Evolutionary conservation across 2,797 vertebrate species (phyloP), one percentile per base, ranked within the genome.

Genomic region (Fistularia tabacaria): DNA sequence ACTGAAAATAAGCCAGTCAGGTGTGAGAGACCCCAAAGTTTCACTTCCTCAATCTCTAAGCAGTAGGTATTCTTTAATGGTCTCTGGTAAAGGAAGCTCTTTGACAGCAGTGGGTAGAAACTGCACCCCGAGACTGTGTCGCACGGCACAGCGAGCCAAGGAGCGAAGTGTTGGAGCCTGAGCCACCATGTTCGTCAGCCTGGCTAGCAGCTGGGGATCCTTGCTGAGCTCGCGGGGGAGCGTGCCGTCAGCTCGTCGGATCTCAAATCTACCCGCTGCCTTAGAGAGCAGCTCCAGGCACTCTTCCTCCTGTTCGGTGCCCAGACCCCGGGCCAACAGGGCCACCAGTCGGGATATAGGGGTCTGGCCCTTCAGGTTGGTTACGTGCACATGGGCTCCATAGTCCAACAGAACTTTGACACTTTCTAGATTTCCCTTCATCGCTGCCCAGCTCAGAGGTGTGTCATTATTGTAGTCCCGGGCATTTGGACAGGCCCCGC

Each of bases 361-460:
- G 7, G 90, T 97, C 73, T 98, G 96, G 37, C 97, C 96, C 79
- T 97, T 98, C 15, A 97, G 73, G 74, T 98, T 99, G 64, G 92
- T 91, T 73, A 95, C 95, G 7, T 94, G 88, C 7, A 92, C 94
- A 80, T 94, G 93, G 0, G 96, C 95, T 0, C 96, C 96, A 0
- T 94, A 96, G 71, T 98, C 94, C 54, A 99, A 89, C 38, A 99
- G 92, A 64, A 97, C 76, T 60, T 93, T 94, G 46, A 98, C 92
- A 0, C 96, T 98, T 73, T 98, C 96, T 49, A 98, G 88, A 80
- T 98, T 98, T 37, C 96, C 97, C 54, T 98, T 98, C 94, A 97
- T 97, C 52, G 95, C 96, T 0, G 96, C 97, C 97, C 97, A 99
- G 85, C 96, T 98, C 62, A 99, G 90, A 0, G 97, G 97, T 0